Percentiles rank a stretch among this genome's conserved stretches.
Conservation (phyloP, 2,113 vertebrate species). For the Alosa alosa region DNA sequence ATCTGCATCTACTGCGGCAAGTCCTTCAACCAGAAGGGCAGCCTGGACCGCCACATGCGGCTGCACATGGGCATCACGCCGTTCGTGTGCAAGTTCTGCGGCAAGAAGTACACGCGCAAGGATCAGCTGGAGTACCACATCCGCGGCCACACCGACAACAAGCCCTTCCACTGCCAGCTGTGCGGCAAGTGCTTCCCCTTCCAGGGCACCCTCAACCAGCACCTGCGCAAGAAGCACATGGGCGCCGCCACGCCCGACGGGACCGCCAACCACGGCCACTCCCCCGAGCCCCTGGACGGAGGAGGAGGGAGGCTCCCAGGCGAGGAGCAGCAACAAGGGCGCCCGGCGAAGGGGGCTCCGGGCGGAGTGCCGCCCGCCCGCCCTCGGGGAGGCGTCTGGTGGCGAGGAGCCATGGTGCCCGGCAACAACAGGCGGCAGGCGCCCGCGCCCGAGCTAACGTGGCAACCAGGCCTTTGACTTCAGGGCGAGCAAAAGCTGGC, state of each 20-base stretch:
- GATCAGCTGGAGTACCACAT: constrained; percentile 99
- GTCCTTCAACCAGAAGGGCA: constrained; percentile 99
- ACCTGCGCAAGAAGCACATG: constrained; percentile 97
- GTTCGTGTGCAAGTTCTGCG: constrained; percentile 97
- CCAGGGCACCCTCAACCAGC: constrained; percentile 98
- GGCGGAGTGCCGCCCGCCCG: no score
- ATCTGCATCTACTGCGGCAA: constrained; percentile 99
- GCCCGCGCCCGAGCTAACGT: no score
- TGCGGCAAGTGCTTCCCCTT: constrained; percentile 99
- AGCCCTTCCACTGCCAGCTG: constrained; percentile 97
- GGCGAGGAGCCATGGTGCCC: no score
- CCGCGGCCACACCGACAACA: constrained; percentile 97
- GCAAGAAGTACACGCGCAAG: constrained; percentile 98
- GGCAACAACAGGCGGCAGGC: no score
- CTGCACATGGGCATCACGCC: constrained; percentile 99
- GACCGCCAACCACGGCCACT: constrained; percentile 58
- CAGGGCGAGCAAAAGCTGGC: no score
- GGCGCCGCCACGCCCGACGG: constrained; percentile 62
- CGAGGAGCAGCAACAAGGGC: constrained; percentile 45
- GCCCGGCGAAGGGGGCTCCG: no score
- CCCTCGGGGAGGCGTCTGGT: no score
- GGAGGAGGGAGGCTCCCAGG: constrained; percentile 56
- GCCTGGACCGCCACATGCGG: constrained; percentile 97
- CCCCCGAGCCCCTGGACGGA: constrained; percentile 66
- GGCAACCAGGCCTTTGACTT: no score